Evolutionary conservation across 1,140 invertebrate species (phyloP).

Genomic region (Chymomyza costata): DNA sequence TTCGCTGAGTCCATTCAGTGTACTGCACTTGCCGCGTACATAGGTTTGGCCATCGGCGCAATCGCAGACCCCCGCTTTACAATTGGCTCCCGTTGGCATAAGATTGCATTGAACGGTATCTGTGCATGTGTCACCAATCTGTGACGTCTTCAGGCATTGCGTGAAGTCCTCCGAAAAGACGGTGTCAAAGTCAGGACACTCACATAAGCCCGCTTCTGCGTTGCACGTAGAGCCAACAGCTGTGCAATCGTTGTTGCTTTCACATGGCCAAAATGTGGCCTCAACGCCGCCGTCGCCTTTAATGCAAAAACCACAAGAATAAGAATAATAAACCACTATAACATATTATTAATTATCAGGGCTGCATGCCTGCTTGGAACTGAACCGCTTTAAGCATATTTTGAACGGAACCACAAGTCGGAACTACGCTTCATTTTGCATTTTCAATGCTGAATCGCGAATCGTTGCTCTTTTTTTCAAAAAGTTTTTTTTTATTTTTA

Average conservation of each 20-base stretch:
- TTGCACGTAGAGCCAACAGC: constrained; percentile 57
- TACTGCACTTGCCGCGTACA: constrained; percentile 66
- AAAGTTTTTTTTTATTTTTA: too few species aligned
- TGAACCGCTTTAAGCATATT: too few species aligned
- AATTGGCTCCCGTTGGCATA: constrained; percentile 75
- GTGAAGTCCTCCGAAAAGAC: constrained; percentile 59
- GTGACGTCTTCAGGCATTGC: constrained; percentile 64
- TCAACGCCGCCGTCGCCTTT: constrained; percentile 45
- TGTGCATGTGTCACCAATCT: constrained; percentile 69
- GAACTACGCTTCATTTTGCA: too few species aligned
- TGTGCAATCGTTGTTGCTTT: constrained; percentile 58
- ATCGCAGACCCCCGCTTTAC: constrained; percentile 74
- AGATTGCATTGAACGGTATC: constrained; percentile 73
- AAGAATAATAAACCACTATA: too few species aligned
- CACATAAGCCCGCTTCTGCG: constrained; percentile 38
- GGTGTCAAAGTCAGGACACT: constrained; percentile 49
- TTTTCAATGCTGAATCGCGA: too few species aligned
- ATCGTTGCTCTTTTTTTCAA: too few species aligned
- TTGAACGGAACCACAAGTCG: too few species aligned
- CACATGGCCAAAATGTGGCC: constrained; percentile 70
- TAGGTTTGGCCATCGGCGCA: constrained; percentile 73
- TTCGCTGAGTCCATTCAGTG: constrained; percentile 58
- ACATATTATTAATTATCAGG: constrained; percentile 27
- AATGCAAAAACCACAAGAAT: constrained; percentile 8
- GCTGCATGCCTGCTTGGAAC: too few species aligned